Conservation (phyloP, 2,113 vertebrate genomes). For the Hemichromis elongatus region DNA sequence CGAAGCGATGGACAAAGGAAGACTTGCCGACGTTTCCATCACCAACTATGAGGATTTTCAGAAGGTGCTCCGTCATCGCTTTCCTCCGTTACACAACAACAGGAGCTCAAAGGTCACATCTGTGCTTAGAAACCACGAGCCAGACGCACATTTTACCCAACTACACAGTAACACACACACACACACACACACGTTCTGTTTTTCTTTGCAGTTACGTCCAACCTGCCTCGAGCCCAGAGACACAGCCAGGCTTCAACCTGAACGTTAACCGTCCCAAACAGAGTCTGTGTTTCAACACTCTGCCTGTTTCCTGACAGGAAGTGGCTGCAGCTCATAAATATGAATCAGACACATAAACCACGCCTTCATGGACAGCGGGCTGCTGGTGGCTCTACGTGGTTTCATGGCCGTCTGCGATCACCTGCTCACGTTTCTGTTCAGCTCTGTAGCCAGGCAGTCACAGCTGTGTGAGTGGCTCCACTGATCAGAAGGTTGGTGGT, state of each 20-base stretch:
- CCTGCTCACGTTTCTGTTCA: neutral
- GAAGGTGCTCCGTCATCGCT: conserved; percentile 73
- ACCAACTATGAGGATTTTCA: conserved; percentile 85
- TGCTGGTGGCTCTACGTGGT: neutral
- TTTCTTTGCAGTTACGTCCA: neutral
- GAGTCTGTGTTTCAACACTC: neutral
- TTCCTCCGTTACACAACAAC: conserved; percentile 6
- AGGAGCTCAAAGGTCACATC: conserved; percentile 9
- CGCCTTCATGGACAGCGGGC: neutral
- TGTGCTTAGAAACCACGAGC: neutral
- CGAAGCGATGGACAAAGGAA: conserved; percentile 80
- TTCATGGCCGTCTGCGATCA: neutral
- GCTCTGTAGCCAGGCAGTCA: neutral
- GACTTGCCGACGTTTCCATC: conserved; percentile 84
- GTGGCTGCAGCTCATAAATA: neutral
- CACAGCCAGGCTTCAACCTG: too few relatives aligned
- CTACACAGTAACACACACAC: neutral
- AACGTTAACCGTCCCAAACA: neutral
- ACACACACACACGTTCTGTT: neutral
- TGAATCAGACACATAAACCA: neutral
- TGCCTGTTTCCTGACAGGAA: neutral
- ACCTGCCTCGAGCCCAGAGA: neutral
- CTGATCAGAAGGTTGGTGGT: neutral
- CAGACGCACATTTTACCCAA: neutral
- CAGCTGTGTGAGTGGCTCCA: neutral